A percentile compares a stretch with the other conserved stretches of the same genome.
Conservation (phyloP, 2,888 invertebrate genomes). For the Matsumyia berberina region DNA sequence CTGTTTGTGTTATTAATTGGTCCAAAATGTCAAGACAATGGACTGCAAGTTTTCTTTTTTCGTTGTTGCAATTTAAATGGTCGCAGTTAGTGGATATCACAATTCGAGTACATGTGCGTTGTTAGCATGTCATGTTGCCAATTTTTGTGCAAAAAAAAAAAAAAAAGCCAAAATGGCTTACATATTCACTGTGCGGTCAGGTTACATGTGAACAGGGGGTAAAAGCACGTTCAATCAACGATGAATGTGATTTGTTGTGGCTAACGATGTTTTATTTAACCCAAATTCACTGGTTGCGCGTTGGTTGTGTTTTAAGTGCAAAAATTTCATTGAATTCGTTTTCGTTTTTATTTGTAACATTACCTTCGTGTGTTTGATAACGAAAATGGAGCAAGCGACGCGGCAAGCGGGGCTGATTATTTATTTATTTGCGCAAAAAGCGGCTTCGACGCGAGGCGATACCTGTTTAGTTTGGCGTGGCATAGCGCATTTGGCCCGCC, state of each 20-base stretch:
- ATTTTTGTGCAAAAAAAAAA: conserved; percentile 40
- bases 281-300: conserved; percentile 42
- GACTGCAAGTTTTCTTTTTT: conserved; percentile 4
- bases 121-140: conserved; percentile 50
- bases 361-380: conserved; percentile 48
- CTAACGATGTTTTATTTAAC: conserved; percentile 22
- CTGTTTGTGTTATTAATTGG: conserved; percentile 65
- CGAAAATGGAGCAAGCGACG: conserved; percentile 39
- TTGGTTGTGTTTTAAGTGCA: conserved; percentile 54
- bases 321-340: conserved; percentile 57
- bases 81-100: conserved; percentile 20
- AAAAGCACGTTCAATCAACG: conserved; percentile 36
- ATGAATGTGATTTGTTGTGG: background rate
- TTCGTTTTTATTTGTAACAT: conserved; percentile 20
- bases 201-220: conserved; percentile 3
- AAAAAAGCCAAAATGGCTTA: conserved; percentile 12
- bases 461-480: conserved; percentile 18
- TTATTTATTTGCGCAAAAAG: conserved; percentile 27
- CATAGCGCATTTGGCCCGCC: conserved; percentile 2
- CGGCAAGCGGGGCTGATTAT: background rate
- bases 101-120: conserved; percentile 19
- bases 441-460: background rate
- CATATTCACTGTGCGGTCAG: background rate
- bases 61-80: conserved; percentile 18
- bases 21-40: conserved; percentile 67